Evolutionary conservation across 2,888 invertebrate genomes (phyloP).

Genomic region (Conomelus anceps): DNA sequence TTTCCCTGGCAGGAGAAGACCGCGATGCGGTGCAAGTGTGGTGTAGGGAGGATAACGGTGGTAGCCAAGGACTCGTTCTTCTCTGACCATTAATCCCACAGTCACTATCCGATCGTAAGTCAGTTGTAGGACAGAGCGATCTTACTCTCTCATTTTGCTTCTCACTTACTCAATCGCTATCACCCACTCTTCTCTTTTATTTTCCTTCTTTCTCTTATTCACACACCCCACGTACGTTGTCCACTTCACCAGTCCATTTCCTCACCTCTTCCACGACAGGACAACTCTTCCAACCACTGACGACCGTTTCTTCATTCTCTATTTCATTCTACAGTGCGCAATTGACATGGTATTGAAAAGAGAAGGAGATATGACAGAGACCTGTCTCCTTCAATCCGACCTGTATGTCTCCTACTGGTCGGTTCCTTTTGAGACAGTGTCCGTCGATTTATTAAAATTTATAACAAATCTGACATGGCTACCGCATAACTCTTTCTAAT

Average conservation of each 20-base stretch:
- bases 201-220: slow-evolving; percentile 13
- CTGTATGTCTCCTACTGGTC: background rate
- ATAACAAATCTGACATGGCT: background rate
- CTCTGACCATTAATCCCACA: background rate
- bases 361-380: background rate
- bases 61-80: background rate
- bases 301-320: slow-evolving; percentile 23
- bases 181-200: slow-evolving; percentile 15
- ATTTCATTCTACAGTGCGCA: slow-evolving; percentile 18
- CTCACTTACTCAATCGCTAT: slow-evolving; percentile 21
- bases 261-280: slow-evolving; percentile 27
- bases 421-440: background rate
- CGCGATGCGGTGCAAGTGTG: background rate
- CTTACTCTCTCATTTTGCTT: slow-evolving; percentile 23
- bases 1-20: no score
- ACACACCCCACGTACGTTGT: slow-evolving; percentile 21
- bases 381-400: background rate
- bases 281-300: slow-evolving; percentile 23
- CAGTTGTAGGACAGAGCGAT: background rate
- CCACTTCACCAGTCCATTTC: no score
- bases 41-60: background rate
- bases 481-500: background rate
- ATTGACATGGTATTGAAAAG: background rate
- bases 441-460: background rate
- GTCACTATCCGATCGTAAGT: background rate